Evolutionary conservation across 53 echinoderm and acorn worm genomes (phyloP), one percentile per base, ranked within the genome.

Genomic region (Holothuria scabra): DNA sequence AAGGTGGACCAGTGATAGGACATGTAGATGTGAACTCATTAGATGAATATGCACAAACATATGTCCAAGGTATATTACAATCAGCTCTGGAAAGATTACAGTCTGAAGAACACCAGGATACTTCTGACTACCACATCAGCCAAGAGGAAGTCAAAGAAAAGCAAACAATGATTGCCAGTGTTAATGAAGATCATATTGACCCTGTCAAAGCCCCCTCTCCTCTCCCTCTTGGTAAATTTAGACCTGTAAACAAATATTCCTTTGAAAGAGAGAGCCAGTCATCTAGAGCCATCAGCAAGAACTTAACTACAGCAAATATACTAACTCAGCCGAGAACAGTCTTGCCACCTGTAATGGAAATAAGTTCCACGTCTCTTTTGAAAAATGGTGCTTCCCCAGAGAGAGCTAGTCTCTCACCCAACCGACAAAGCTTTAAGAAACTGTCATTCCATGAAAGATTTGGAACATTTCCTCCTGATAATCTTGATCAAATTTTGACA

Each of bases 381-480:
- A 21, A 12, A 37, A 63, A 48, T 64, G 20, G 20, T 24, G 44
- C 9, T 34, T 22, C n/a, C 9, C 52, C 18, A 52, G 52, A 52
- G 52, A 59, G 20, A 81, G 56, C 32, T 2, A 61, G 38, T 63
- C 38, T 49, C 25, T 20, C 55, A 24, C 79, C 29, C 12, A 79
- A 59, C 26, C 28, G 37, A 60, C 62, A 61, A 1, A 62, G 24
- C 33, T 35, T 63, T 12, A 11, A 25, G 34, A 38, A 25, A 38
- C 28, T 33, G 7, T 60, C 80, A 32, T n/a, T 20, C 12, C 80
- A 81, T 29, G 44, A 48, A 64, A 34, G 82, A 60, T 62, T 10
- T 46, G 48, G 65, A 30, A 81, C 82, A 12, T 81, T 62, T 64
- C 82, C 82, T 22, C 82, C 62, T 38, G 82, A 63, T 29, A 64